phyloP scores from a whole-genome alignment of 1,140 invertebrate species.

The Pachypsylla venusta region DNA sequence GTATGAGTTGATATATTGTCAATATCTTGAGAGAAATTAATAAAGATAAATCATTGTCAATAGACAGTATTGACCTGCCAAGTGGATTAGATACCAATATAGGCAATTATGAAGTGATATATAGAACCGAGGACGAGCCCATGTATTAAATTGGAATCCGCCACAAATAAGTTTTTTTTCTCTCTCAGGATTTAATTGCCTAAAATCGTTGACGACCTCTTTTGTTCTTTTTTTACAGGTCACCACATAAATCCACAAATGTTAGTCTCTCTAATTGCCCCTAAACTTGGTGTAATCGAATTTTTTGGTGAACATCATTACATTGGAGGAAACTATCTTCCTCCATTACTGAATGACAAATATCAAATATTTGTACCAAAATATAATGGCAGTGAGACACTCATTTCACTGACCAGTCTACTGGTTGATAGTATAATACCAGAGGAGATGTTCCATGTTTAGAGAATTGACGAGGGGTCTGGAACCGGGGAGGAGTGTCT shows the following conservation, averaged over 20 bases:
- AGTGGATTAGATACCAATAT: constrained; percentile 3
- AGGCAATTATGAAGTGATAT: background rate
- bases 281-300: background rate
- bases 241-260: constrained; percentile 2
- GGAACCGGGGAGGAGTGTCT: no score
- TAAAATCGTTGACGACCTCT: background rate
- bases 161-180: no score
- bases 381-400: background rate
- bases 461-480: no score
- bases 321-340: background rate
- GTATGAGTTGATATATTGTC: background rate
- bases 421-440: background rate
- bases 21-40: background rate
- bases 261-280: background rate
- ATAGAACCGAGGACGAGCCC: no score
- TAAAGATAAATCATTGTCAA: background rate
- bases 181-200: background rate
- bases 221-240: background rate
- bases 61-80: background rate
- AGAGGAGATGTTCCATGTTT: background rate
- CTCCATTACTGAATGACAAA: background rate
- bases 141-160: no score
- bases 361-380: background rate
- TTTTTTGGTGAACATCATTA: background rate
- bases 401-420: background rate